Conservation (phyloP, 2,113 vertebrate genomes). For the Otocyon megalotis region DNA sequence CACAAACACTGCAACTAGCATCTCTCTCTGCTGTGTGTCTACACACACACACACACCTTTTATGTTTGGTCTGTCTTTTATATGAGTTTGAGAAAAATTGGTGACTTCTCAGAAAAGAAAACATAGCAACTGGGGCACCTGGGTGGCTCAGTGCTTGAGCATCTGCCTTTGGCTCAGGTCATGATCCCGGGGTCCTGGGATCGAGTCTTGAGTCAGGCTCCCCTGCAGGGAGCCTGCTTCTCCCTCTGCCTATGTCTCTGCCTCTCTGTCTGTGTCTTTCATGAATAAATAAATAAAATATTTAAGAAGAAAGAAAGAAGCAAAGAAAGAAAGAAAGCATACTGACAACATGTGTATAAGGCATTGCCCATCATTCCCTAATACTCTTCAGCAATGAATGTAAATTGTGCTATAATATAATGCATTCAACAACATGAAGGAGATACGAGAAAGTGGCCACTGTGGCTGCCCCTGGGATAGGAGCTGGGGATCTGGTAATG, state of each 20-base stretch:
- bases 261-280: too few species aligned
- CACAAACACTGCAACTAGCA: neutral
- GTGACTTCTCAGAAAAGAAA: conserved; percentile 24
- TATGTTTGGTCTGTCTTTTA: neutral
- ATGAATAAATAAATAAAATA: too few species aligned
- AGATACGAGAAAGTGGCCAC: neutral
- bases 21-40: neutral
- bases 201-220: too few species aligned
- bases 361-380: neutral
- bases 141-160: too few species aligned
- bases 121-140: neutral
- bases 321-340: neutral
- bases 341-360: neutral
- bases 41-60: neutral
- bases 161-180: too few species aligned
- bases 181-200: too few species aligned
- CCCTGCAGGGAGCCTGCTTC: too few species aligned
- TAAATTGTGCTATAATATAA: conserved; percentile 24
- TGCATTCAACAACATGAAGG: neutral
- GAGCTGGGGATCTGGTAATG: neutral
- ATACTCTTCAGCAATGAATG: neutral
- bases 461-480: neutral
- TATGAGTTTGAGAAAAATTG: neutral
- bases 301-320: neutral
- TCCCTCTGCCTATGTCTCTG: too few species aligned